Conservation (phyloP, 2,888 invertebrate species). For the Adela reaumurella region DNA sequence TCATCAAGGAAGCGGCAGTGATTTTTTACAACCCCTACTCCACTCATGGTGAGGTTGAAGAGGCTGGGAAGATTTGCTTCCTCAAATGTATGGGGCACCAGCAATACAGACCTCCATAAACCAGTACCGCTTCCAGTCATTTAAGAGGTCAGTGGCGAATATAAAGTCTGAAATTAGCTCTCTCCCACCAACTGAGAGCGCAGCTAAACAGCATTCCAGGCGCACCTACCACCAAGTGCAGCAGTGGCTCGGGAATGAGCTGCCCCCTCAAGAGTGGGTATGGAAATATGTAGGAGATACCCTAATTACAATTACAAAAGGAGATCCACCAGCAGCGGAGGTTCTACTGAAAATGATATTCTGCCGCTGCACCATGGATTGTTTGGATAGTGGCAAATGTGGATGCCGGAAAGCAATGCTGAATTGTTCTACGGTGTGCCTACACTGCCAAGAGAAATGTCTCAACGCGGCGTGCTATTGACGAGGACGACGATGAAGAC, state of each 20-base stretch:
- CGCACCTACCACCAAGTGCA: slow-evolving; percentile 9
- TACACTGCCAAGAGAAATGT: slow-evolving; percentile 4
- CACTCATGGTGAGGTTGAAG: slow-evolving; percentile 4
- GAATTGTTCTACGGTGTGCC: slow-evolving; percentile 7
- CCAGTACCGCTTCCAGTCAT: slow-evolving; percentile 2
- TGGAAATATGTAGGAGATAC: slow-evolving; percentile 8
- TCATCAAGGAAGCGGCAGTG: slow-evolving; percentile 5
- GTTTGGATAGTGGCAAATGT: slow-evolving; percentile 1
- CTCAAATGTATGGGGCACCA: slow-evolving; percentile 7
- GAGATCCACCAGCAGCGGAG: slow-evolving; percentile 6
- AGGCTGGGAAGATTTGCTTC: slow-evolving; percentile 5
- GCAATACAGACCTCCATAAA: neutral
- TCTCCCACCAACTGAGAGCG: slow-evolving; percentile 5
- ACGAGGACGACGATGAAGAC: slow-evolving; percentile 9
- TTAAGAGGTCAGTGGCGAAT: slow-evolving; percentile 5
- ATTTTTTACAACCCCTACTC: slow-evolving; percentile 5
- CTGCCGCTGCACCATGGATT: slow-evolving; percentile 4
- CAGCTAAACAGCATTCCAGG: slow-evolving; percentile 3
- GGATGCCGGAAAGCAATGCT: slow-evolving; percentile 6
- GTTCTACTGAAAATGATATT: slow-evolving; percentile 9
- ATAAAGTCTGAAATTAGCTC: slow-evolving; percentile 7
- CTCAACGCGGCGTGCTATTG: slow-evolving; percentile 8
- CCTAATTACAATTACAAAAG: neutral
- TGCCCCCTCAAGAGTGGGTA: slow-evolving; percentile 5
- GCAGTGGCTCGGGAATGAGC: slow-evolving; percentile 4